Base-by-base conservation (phyloP, 2,888 invertebrate species). In the Platycheirus albimanus region DNA sequence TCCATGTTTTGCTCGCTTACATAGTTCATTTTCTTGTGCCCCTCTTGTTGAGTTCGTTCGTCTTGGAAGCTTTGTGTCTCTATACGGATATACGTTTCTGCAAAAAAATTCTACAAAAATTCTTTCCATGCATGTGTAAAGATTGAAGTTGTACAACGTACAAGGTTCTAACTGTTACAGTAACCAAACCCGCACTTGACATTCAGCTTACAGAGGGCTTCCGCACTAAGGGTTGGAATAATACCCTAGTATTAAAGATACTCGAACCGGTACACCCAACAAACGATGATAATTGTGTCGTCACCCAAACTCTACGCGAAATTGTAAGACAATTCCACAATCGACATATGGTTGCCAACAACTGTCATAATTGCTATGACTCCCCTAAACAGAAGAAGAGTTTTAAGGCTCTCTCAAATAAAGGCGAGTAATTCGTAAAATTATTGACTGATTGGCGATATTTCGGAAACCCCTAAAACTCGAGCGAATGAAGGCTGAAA, bases 111-210 rank as follows among this genome's bases (percentile, higher is more conserved):
- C 36, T 67, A 45, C 41, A 15, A 64, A 64, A 36, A 63, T 28
- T 66, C 28, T 24, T 24, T 51, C 28, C 19, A 24, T 5, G 4
- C 7, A 20, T 47, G n/a, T 8, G 7, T 8, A 43, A 7, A 51
- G 51, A 51, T 15, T 13, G 13, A 36, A 36, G 1, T 19, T 11
- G 33, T 11, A n/a, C n/a, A n/a, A n/a, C n/a, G 13, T 41, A 41
- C 38, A 36, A 20, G 30, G 5, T 38, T 47, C 56, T 19, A 52
- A 54, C 3, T 72, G 52, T 36, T 45, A 70, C 64, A 58, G 76
- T 64, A 56, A 69, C 43, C 11, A 58, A 76, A 36, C 80, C 80
- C 70, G 56, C 70, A 76, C 76, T 81, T 76, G 70, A 80, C 80
- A 80, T 80, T 80, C 76, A 69, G 11, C 54, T 36, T 47, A 49